These are phyloP conservation scores for Cnemophilus loriae DNA, from an alignment of 2,113 vertebrate genomes.

Conservation along the genomic window DNA sequence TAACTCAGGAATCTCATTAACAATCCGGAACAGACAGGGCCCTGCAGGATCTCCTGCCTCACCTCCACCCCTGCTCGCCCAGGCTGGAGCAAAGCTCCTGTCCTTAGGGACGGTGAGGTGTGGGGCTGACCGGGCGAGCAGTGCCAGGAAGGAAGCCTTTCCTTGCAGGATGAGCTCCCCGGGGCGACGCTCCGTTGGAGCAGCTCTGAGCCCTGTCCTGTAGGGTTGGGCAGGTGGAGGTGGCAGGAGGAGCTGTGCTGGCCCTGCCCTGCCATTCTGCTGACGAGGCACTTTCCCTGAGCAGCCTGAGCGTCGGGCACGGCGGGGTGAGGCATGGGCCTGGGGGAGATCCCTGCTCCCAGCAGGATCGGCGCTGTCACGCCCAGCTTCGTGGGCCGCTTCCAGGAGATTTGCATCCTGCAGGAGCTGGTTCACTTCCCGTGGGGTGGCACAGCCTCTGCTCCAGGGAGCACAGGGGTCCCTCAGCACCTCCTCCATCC, in stretches of 20 bases:
- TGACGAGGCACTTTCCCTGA: not conserved
- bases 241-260: not conserved
- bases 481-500: not conserved
- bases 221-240: not conserved
- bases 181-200: fast-evolving
- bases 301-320: not conserved
- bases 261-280: not conserved
- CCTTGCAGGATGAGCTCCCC: not conserved
- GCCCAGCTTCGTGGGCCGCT: not conserved
- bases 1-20: not conserved
- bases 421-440: not conserved
- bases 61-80: not conserved
- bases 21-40: not conserved
- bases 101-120: not conserved
- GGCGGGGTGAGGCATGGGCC: not conserved
- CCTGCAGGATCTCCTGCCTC: not conserved
- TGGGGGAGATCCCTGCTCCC: not conserved
- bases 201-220: not conserved
- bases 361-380: not conserved
- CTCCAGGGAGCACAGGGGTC: fast-evolving
- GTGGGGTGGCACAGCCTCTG: not conserved
- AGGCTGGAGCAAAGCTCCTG: not conserved
- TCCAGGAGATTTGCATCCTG: constrained; percentile 13
- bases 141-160: not conserved
- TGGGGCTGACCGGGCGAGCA: fast-evolving